Evolutionary conservation across 2,888 invertebrate genomes (phyloP).

Genomic region (Proisotoma minuta): DNA sequence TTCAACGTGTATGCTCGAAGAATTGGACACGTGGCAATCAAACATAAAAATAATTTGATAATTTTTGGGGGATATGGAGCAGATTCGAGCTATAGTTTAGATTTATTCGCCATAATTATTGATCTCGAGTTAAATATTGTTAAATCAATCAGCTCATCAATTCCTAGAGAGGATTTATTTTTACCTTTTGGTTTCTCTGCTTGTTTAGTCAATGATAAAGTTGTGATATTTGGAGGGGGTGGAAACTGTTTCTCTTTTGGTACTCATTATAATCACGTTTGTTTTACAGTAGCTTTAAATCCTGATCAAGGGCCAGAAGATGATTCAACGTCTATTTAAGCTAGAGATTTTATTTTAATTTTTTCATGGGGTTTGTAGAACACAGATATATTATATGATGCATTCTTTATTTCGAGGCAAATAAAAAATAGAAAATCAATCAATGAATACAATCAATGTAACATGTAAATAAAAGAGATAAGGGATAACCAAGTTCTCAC

Average conservation of each 20-base stretch:
- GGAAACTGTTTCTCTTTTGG: slow-evolving; percentile 46
- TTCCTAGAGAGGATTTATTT: slow-evolving; percentile 28
- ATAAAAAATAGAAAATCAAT: too few species aligned
- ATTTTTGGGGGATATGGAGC: slow-evolving; percentile 44
- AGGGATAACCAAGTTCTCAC: too few species aligned
- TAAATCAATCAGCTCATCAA: slow-evolving; percentile 17
- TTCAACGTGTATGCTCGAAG: slow-evolving; percentile 23
- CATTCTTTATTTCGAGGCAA: too few species aligned
- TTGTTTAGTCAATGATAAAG: slow-evolving; percentile 21
- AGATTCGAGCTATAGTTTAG: slow-evolving; percentile 30
- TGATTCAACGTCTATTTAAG: neutral
- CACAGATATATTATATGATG: too few species aligned
- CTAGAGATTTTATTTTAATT: too few species aligned
- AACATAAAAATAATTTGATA: slow-evolving; percentile 27
- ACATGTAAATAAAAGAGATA: too few species aligned
- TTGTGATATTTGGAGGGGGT: slow-evolving; percentile 41
- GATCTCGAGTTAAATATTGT: slow-evolving; percentile 31
- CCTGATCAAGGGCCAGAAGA: neutral
- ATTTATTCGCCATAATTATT: slow-evolving; percentile 36
- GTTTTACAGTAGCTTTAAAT: slow-evolving; percentile 19
- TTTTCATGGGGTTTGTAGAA: too few species aligned
- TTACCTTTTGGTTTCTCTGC: slow-evolving; percentile 44
- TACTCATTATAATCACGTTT: slow-evolving; percentile 39
- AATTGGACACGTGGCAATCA: slow-evolving; percentile 32
- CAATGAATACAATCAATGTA: too few species aligned